Base-by-base conservation (phyloP, 2,113 vertebrate genomes). In the Xerus inauris region DNA sequence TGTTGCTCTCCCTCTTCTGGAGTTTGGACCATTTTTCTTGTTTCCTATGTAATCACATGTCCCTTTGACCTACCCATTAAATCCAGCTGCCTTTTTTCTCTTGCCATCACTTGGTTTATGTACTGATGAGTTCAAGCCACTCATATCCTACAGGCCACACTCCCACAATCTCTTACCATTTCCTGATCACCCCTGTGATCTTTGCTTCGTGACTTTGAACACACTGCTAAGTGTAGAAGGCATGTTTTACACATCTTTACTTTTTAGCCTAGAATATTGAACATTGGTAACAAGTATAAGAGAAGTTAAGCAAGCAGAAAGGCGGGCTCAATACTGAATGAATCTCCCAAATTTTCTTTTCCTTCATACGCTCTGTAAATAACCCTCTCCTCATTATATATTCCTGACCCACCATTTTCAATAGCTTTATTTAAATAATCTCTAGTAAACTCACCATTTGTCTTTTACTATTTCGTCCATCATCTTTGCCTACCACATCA, bases 181-280 rank as follows among this genome's bases (percentile, higher is more conserved):
- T 82, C 22, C 45, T 62, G 35, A 19, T 19, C 19, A 4, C 4
- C 1, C 1, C 32, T 13, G 2, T 20, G 62, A 40, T 65, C 24
- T 59, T 22, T 57, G 13, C 32, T 11, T 75, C 54, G 11, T 40
- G 19, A 17, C n/a, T 51, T 40, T 42, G 69, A 42, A 10, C 13
- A 20, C 0, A 1, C 3, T 67, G 1, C 40, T 77, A 51, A 76
- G 47, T 67, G 28, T 51, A 42, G 14, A 89, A 8, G 32, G 10
- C 3, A 5, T 64, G 16, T 35, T 81, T 85, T n/a, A 38, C 1
- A 42, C 1, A 30, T 40, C 28, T 87, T 45, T 40, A 19, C 87
- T 86, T 87, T 75, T 51, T 35, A 72, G 65, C 73, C 32, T 75
- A 38, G 47, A 87, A 79, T 11, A 59, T 62, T 38, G 22, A 90